Base-by-base conservation (phyloP, 2,113 vertebrate genomes). In the Leuciscus idus region DNA sequence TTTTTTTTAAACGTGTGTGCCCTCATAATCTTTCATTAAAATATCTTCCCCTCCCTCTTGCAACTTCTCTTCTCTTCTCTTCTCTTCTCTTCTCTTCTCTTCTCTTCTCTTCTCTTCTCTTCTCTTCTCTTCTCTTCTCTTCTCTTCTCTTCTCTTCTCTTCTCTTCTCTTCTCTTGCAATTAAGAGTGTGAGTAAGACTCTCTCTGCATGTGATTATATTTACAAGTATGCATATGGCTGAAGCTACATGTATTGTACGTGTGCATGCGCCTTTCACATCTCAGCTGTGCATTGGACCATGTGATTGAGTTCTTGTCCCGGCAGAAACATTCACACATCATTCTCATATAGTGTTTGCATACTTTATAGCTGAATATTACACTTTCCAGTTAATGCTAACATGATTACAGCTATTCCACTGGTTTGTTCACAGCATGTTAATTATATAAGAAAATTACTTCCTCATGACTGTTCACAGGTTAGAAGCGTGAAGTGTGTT, bases 351-450 rank as follows among this genome's bases (percentile, higher is more conserved):
- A 28, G 59, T 30, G 52, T 33, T 39, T 46, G 10, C 26, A 21
- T 70, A 62, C 81, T 46, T 46, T 30, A 52, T 70, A 23, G 12
- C 39, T 33, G 30, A 70, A 70, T 17, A 68, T 80, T 66, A 84
- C 9, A 75, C 4, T 79, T 84, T 83, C 57, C 48, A 48, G 30
- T 79, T 43, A 70, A 83, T 68, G 61, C 50, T 21, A 82, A 57
- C 79, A 39, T 52, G 61, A 81, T 48, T 77, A 43, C 75, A 86
- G 55, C 55, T 84, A 26, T 36, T 62, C 13, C 28, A 8, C 55
- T 70, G 39, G 77, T 39, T 23, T 59, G 21, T 77, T 76, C 17
- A 78, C 73, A 88, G 43, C 59, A 50, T 70, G 13, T 19, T 36
- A 7, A 21, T 17, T 70, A 7, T 8, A 70, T 30, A 70, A 30